Percentiles rank a stretch among this genome's conserved stretches.
Conservation (phyloP, 2,113 vertebrate species). For the Trematocara stigmaticum region DNA sequence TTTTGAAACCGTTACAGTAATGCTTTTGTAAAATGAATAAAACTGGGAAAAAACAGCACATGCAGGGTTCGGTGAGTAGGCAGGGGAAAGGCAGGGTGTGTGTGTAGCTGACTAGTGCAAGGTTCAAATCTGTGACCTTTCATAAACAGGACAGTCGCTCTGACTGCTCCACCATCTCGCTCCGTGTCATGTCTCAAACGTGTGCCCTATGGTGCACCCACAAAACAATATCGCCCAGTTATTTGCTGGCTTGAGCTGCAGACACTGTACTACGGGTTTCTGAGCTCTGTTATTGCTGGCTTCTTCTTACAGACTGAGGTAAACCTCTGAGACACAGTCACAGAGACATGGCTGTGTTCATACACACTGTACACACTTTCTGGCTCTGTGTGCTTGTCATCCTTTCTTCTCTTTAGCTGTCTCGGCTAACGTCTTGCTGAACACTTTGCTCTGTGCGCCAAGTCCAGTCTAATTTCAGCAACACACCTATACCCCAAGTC, state of each 20-base stretch:
- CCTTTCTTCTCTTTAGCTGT: background rate
- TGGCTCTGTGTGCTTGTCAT: background rate
- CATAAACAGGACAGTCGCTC: background rate
- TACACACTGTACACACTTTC: background rate
- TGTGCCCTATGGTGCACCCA: background rate
- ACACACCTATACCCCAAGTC: background rate
- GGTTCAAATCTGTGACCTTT: constrained; percentile 18
- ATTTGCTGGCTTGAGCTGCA: constrained; percentile 6
- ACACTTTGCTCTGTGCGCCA: background rate
- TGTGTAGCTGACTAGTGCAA: background rate
- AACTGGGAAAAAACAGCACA: background rate
- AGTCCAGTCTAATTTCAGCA: background rate
- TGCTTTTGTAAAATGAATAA: background rate
- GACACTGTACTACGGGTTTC: background rate
- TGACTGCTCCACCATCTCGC: background rate
- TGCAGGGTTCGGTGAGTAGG: background rate
- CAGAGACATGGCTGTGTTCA: background rate
- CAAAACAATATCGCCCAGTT: background rate
- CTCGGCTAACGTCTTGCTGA: background rate
- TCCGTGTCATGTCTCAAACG: constrained; percentile 8
- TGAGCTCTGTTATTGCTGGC: constrained; percentile 17
- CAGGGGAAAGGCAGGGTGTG: background rate
- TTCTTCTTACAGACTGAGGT: constrained; percentile 17
- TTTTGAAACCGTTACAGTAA: background rate
- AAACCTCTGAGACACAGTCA: constrained; percentile 32